A percentile compares a stretch with the other conserved stretches of the same genome.
Evolutionary conservation across 2,888 invertebrate genomes (phyloP).

Genomic region (Stegophylla sp.): DNA sequence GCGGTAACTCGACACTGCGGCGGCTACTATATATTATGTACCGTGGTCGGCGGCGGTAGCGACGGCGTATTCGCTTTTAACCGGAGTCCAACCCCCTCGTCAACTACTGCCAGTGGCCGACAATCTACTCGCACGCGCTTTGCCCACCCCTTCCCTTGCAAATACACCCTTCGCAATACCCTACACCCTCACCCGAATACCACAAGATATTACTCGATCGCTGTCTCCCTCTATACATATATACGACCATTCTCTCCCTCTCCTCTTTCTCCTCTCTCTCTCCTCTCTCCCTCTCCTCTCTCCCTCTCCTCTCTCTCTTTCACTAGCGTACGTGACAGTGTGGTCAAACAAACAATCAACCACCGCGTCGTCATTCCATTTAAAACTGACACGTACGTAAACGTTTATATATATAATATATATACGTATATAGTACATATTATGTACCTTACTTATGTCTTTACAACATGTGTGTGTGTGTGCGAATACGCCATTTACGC

Average conservation of each 20-base stretch:
- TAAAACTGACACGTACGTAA: not conserved
- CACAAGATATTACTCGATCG: not conserved
- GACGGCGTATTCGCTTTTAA: conserved; percentile 34
- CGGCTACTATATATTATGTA: conserved; percentile 8
- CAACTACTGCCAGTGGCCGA: conserved; percentile 9
- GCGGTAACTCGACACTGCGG: conserved; percentile 46
- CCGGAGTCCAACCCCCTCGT: conserved; percentile 43
- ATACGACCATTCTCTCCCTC: too few species aligned
- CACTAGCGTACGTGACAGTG: not conserved
- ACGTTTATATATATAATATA: not conserved
- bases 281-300: not conserved
- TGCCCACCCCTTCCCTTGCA: not conserved
- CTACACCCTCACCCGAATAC: not conserved
- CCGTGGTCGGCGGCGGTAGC: not conserved
- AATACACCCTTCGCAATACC: too few species aligned
- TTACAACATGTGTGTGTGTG: not conserved
- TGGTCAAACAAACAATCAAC: conserved; percentile 10
- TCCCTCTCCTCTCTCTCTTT: not conserved
- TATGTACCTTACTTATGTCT: too few species aligned
- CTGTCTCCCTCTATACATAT: too few species aligned
- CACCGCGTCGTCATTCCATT: not conserved
- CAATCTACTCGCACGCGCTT: not conserved
- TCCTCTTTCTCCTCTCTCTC: not conserved
- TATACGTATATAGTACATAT: not conserved
- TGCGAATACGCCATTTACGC: not conserved